These are phyloP conservation scores for Nyctibius bracteatus DNA, from an alignment of 2,113 vertebrate species.

Conservation along the genomic window DNA sequence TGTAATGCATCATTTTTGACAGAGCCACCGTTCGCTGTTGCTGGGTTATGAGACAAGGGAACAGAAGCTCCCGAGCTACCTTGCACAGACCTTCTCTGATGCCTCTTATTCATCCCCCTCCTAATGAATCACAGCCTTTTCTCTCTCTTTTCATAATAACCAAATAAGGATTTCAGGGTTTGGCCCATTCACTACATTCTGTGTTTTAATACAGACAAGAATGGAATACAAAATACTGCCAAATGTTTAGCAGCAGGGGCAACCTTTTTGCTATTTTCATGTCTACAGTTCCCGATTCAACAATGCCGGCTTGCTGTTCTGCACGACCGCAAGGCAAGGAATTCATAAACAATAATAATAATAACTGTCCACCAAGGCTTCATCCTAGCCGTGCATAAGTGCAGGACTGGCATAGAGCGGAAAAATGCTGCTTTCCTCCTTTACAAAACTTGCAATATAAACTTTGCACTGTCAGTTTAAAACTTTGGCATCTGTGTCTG, in stretches of 20 bases:
- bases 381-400: background rate
- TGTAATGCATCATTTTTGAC: background rate
- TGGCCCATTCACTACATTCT: constrained; percentile 53
- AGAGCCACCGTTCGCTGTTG: background rate
- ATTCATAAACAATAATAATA: constrained; percentile 29
- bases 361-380: background rate
- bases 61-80: background rate
- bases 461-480: constrained; percentile 52
- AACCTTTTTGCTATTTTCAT: constrained; percentile 34
- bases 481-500: constrained; percentile 51
- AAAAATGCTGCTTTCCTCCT: background rate
- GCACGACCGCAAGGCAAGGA: background rate
- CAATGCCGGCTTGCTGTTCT: background rate
- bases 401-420: background rate
- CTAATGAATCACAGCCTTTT: constrained; percentile 37
- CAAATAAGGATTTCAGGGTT: constrained; percentile 39
- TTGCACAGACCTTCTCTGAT: background rate
- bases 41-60: background rate
- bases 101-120: constrained; percentile 1
- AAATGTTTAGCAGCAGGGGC: constrained; percentile 41
- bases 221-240: constrained; percentile 43
- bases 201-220: constrained; percentile 35
- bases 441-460: constrained; percentile 4
- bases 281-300: background rate
- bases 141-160: constrained; percentile 6